Evolutionary conservation across 2,888 invertebrate genomes (phyloP).

Genomic region (Archips xylosteana): DNA sequence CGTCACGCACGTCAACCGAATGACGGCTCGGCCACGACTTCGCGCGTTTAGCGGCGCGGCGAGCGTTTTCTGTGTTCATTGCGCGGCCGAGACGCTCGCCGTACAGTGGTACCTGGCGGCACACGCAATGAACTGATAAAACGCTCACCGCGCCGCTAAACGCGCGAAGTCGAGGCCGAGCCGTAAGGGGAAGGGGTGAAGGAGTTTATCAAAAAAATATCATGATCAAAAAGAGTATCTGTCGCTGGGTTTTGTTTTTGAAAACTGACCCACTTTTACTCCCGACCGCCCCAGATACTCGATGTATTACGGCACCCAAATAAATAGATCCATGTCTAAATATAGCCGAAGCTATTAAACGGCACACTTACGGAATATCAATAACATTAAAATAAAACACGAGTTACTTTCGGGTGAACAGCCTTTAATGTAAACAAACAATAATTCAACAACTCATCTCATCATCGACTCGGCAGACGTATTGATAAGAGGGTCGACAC

Average conservation of each 20-base stretch:
- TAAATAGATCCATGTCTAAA: conserved; percentile 32
- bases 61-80: too few relatives aligned
- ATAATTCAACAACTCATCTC: conserved; percentile 22
- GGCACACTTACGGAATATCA: conserved; percentile 38
- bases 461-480: conserved; percentile 24
- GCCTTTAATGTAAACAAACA: conserved; percentile 42
- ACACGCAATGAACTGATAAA: too few relatives aligned
- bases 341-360: conserved; percentile 31
- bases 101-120: too few relatives aligned
- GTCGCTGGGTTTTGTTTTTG: not conserved
- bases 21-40: too few relatives aligned
- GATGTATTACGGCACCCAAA: conserved; percentile 16
- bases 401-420: conserved; percentile 30
- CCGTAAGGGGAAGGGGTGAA: not conserved
- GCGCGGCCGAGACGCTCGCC: too few relatives aligned
- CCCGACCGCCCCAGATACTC: conserved; percentile 26
- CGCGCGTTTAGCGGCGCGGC: too few relatives aligned
- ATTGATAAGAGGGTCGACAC: conserved; percentile 21
- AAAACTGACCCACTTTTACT: conserved; percentile 24
- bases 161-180: too few relatives aligned
- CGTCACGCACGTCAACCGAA: not conserved
- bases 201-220: not conserved
- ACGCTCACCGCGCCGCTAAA: too few relatives aligned
- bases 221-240: not conserved
- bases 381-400: conserved; percentile 41